Conservation (phyloP, 2,113 vertebrate genomes). For the Haliaeetus leucogaster region DNA sequence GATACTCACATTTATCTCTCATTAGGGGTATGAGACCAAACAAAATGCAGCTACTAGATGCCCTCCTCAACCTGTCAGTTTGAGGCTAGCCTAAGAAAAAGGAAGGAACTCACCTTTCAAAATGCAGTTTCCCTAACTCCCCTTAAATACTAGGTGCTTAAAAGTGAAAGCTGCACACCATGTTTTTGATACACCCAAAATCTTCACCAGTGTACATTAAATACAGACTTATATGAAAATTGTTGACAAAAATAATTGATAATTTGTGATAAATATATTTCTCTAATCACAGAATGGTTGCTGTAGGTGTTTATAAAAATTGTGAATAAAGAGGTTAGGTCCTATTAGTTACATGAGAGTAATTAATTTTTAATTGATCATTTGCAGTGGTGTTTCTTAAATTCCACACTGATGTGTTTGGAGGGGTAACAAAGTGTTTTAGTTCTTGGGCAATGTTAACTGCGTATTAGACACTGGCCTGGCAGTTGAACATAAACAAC, state of each 20-base stretch:
- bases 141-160: neutral
- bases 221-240: neutral
- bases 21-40: neutral
- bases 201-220: neutral
- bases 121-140: neutral
- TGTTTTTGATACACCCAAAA: neutral
- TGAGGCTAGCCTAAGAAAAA: neutral
- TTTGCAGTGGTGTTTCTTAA: neutral
- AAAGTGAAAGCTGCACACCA: neutral
- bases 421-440: neutral
- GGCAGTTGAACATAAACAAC: neutral
- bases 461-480: neutral
- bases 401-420: neutral
- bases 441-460: neutral
- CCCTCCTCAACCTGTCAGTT: neutral
- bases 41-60: neutral
- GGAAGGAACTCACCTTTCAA: neutral
- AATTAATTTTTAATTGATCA: neutral
- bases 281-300: neutral
- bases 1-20: neutral
- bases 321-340: neutral
- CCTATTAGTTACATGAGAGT: neutral
- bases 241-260: neutral
- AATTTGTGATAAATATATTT: neutral
- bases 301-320: neutral